phyloP scores from a whole-genome alignment of 1,140 invertebrate genomes.

The Holcopasites calliopsidis region DNA sequence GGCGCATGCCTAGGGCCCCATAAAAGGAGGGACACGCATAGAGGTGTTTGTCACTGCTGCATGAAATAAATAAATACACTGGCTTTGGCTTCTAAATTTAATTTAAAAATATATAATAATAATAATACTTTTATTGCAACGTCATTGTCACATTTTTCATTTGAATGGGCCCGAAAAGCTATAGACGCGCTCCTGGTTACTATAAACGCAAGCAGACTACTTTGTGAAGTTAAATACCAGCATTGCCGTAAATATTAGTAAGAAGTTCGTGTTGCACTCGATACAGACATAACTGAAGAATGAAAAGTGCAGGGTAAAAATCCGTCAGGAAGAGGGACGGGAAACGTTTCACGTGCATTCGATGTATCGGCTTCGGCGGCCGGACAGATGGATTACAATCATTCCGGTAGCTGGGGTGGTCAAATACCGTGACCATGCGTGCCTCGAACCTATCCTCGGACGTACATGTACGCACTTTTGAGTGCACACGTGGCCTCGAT shows the following conservation, averaged over 20 bases:
- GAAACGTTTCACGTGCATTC: slow-evolving; percentile 67
- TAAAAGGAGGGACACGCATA: too few species aligned
- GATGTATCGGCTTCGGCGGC: slow-evolving; percentile 75
- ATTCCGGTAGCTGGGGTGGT: slow-evolving; percentile 77
- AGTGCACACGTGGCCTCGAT: slow-evolving; percentile 57
- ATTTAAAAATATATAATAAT: too few species aligned
- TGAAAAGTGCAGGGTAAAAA: background rate
- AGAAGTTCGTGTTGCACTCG: background rate
- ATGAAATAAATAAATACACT: too few species aligned
- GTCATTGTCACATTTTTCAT: too few species aligned
- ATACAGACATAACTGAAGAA: background rate
- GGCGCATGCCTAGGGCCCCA: too few species aligned
- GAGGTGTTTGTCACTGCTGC: too few species aligned
- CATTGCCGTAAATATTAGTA: slow-evolving; percentile 27
- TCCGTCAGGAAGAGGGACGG: slow-evolving; percentile 34
- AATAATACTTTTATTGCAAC: too few species aligned
- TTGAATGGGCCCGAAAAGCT: too few species aligned
- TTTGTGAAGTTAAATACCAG: background rate
- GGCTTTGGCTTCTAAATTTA: too few species aligned
- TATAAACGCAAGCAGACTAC: too few species aligned
- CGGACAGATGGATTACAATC: slow-evolving; percentile 80
- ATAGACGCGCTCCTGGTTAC: too few species aligned
- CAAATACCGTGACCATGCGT: slow-evolving; percentile 78
- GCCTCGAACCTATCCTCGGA: slow-evolving; percentile 63
- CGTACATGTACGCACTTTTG: slow-evolving; percentile 56